These are phyloP conservation scores for Notocelia uddmanniana DNA, from an alignment of 2,888 invertebrate species.

Conservation along the genomic window DNA sequence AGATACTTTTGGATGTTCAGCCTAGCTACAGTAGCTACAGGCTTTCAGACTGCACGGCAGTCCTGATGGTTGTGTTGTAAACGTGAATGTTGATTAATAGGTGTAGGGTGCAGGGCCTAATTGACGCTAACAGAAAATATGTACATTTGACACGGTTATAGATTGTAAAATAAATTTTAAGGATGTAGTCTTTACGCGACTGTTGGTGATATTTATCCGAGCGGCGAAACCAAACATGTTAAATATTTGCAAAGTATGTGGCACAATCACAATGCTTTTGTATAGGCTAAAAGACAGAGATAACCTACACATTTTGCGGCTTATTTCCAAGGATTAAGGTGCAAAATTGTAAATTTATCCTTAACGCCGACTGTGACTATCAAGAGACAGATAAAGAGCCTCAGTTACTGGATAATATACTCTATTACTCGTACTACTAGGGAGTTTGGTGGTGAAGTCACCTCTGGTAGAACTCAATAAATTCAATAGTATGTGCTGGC, in stretches of 20 bases:
- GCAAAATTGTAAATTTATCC: too few species aligned
- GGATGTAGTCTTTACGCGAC: not conserved
- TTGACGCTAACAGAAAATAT: not conserved
- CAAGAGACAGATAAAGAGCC: slow-evolving; percentile 18
- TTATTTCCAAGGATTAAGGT: too few species aligned
- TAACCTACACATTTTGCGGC: too few species aligned
- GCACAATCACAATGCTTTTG: slow-evolving; percentile 5
- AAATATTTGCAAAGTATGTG: slow-evolving; percentile 28
- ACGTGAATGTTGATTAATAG: too few species aligned
- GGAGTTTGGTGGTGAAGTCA: too few species aligned
- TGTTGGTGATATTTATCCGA: not conserved
- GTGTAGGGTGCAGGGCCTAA: too few species aligned
- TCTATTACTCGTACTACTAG: not conserved
- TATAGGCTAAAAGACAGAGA: not conserved
- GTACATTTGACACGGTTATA: not conserved
- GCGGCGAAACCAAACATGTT: not conserved
- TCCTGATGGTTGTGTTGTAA: too few species aligned
- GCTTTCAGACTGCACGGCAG: too few species aligned
- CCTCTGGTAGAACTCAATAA: too few species aligned
- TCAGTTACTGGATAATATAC: not conserved
- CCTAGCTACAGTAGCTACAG: too few species aligned
- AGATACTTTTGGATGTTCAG: too few species aligned
- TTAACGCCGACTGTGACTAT: not conserved
- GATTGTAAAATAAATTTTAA: not conserved
- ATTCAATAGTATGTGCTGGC: too few species aligned